These are phyloP conservation scores for Leucozona laternaria DNA, from an alignment of 2,888 invertebrate species.

Conservation along the genomic window DNA sequence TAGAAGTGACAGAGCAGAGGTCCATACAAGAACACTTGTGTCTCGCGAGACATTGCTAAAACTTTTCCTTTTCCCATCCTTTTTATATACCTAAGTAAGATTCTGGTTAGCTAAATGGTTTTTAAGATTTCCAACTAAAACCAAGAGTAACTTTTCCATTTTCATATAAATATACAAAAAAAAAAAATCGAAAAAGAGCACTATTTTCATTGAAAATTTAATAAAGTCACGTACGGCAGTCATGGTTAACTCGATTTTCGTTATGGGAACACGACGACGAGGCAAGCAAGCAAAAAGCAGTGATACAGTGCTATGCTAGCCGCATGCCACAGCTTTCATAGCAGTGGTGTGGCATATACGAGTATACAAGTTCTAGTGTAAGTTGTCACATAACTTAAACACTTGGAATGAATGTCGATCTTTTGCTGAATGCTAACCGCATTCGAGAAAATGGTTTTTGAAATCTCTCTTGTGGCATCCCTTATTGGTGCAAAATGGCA, in stretches of 20 bases:
- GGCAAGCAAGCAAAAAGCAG: constrained; percentile 26
- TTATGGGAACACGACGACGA: constrained; percentile 53
- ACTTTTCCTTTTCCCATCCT: constrained; percentile 23
- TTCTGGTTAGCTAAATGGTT: constrained; percentile 46
- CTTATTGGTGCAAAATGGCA: constrained; percentile 73
- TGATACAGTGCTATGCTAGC: constrained; percentile 6
- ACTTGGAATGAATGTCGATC: constrained; percentile 66
- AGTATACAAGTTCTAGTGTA: constrained; percentile 48
- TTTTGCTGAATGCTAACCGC: constrained; percentile 67
- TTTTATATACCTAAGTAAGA: not conserved
- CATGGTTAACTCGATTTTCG: constrained; percentile 75
- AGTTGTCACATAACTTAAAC: constrained; percentile 75
- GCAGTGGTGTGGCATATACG: constrained; percentile 26
- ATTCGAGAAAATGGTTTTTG: constrained; percentile 43
- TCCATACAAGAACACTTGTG: constrained; percentile 43
- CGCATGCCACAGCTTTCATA: constrained; percentile 37
- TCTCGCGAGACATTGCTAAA: constrained; percentile 61
- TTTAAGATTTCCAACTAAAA: constrained; percentile 51
- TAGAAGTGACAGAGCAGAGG: not conserved
- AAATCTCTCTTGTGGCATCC: constrained; percentile 67
- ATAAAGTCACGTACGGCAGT: constrained; percentile 74
- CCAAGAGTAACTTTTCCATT: constrained; percentile 15
- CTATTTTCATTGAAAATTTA: constrained; percentile 66
- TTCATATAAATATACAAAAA: not conserved
- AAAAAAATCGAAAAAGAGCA: constrained; percentile 31